Evolutionary conservation across 2,888 invertebrate species (phyloP).

Genomic region (Oeneis ivallda): DNA sequence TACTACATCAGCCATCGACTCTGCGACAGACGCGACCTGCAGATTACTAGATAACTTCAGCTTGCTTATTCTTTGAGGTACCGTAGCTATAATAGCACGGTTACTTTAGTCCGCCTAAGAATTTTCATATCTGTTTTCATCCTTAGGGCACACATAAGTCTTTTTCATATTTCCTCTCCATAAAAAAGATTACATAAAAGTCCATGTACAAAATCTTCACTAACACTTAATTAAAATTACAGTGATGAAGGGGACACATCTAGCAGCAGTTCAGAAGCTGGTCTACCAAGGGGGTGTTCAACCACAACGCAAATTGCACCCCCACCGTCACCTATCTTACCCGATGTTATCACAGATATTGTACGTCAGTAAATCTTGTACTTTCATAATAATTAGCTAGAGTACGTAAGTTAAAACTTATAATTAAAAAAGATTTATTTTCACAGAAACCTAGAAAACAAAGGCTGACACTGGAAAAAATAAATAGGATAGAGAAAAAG

Average conservation of each 20-base stretch:
- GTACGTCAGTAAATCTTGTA: constrained; percentile 46
- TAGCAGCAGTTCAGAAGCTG: constrained; percentile 86
- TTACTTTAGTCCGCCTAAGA: no score
- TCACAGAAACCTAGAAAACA: constrained; percentile 66
- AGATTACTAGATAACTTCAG: no score
- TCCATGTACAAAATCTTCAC: not conserved
- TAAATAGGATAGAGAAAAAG: constrained; percentile 69
- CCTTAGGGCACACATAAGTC: no score
- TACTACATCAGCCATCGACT: no score
- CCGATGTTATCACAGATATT: constrained; percentile 56
- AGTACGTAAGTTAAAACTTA: not conserved
- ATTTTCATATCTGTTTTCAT: no score
- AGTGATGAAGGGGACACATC: constrained; percentile 92
- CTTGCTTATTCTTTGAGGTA: no score
- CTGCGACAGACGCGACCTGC: no score
- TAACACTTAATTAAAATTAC: constrained; percentile 40
- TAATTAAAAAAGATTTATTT: not conserved
- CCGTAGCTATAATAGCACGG: no score
- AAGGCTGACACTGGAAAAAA: constrained; percentile 69
- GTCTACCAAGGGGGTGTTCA: constrained; percentile 75
- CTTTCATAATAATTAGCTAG: not conserved
- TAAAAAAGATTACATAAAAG: not conserved
- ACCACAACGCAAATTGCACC: constrained; percentile 80
- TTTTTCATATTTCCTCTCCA: not conserved
- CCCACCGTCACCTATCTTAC: constrained; percentile 86